phyloP scores from a whole-genome alignment of 92 coral and sea anemone species.

The Heliopora coerulea region DNA sequence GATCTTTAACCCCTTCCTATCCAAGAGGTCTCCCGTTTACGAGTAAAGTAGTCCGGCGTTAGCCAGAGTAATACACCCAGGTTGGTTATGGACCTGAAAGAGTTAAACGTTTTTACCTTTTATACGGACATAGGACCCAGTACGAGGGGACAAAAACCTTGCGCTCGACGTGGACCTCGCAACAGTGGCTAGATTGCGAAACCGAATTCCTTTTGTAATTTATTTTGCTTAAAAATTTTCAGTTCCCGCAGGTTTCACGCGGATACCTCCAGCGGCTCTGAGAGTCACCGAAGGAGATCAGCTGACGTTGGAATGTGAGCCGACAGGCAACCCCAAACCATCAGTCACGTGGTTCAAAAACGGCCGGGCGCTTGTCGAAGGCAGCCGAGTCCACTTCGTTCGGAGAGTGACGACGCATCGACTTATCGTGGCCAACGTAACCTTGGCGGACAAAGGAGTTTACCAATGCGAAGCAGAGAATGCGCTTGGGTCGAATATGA shows the following conservation, averaged over 20 bases:
- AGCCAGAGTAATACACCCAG: no score
- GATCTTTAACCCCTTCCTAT: no score
- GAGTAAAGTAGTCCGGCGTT: no score
- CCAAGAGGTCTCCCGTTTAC: no score
- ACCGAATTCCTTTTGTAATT: no score
- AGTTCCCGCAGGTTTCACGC: conserved; percentile 36
- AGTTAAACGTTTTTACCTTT: no score
- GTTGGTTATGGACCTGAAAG: no score
- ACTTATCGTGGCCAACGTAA: neutral
- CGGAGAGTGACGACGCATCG: neutral
- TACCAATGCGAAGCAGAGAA: conserved; percentile 93
- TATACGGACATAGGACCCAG: no score
- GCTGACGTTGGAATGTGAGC: conserved; percentile 30
- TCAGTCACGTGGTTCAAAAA: conserved; percentile 38
- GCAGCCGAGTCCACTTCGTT: neutral
- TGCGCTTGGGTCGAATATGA: conserved; percentile 64
- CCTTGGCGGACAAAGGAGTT: conserved; percentile 39
- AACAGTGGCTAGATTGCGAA: no score
- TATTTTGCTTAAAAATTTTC: no score
- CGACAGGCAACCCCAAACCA: conserved; percentile 43
- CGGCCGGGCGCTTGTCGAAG: conserved; percentile 14
- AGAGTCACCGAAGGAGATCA: neutral
- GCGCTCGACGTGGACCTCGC: no score
- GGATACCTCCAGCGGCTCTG: neutral
- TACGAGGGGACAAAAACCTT: no score